These are phyloP conservation scores for Accipiter virgatus DNA, from an alignment of 2,113 vertebrate genomes.

Conservation along the genomic window DNA sequence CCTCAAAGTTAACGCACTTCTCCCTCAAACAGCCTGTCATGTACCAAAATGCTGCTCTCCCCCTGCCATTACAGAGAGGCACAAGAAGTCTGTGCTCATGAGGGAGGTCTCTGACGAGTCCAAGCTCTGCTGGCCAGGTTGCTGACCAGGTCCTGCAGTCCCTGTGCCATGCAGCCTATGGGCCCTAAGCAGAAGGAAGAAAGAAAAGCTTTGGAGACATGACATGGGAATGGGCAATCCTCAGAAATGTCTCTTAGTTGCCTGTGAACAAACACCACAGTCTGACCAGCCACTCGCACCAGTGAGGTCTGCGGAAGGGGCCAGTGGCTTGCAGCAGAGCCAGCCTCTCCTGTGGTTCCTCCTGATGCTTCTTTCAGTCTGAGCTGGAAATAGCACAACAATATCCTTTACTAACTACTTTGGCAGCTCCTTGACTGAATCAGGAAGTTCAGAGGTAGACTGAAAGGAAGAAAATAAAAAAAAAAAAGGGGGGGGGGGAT, in stretches of 20 bases:
- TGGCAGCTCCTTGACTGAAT: slow-evolving; percentile 22
- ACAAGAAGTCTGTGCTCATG: neutral
- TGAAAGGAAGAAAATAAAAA: neutral
- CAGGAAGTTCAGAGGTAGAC: slow-evolving; percentile 41
- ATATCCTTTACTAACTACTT: slow-evolving; percentile 31
- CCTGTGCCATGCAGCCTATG: neutral
- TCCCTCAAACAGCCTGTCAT: neutral
- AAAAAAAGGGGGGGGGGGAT: neutral
- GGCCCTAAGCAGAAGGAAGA: neutral
- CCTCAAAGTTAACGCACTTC: neutral
- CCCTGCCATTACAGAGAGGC: neutral
- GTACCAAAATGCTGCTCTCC: neutral
- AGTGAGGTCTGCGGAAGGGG: neutral
- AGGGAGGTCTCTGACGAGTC: neutral
- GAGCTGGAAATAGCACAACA: slow-evolving; percentile 6
- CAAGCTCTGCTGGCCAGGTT: neutral
- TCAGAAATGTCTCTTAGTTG: neutral
- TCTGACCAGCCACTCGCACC: neutral
- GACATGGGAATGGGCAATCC: neutral
- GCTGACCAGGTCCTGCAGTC: neutral
- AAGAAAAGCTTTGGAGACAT: neutral
- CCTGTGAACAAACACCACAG: neutral
- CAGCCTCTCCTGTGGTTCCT: neutral
- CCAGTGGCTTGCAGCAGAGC: neutral
- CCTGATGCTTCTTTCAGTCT: neutral